Evolutionary conservation across 1,140 invertebrate genomes (phyloP), one percentile per base, ranked within the genome.

Genomic region (Vanessa atalanta): DNA sequence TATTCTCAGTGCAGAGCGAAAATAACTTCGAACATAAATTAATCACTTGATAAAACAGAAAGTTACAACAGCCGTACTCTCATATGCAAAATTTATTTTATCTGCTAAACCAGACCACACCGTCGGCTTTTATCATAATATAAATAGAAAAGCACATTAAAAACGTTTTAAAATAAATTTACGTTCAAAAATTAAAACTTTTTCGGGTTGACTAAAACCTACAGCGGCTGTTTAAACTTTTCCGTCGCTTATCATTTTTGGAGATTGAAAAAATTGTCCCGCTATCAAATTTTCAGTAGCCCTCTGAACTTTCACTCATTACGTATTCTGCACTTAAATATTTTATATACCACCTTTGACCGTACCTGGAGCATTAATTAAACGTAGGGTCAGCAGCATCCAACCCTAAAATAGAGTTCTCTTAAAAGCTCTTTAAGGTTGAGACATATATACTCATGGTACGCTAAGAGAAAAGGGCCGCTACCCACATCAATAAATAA

Each of bases 401-500:
- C 69, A 51, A 70, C 71, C 75, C 63, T 73, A 70, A 77, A 77
- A 67, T 26, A 68, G 68, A 69, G 75, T 65, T 61, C 75, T 66
- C 73, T 66, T 70, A 77, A 77, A 77, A 70, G 68, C 70, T 72
- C 63, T 77, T 77, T 73, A 73, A 64, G 75, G 75, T 77, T 76
- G 75, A 77, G 70, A 76, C 71, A 73, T 76, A 61, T 77, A 6
- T 23, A 65, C 57, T 67, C 64, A 48, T 61, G 67, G 48, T 61
- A 61, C 37, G 47, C 47, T 66, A 73, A 73, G 72, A 73, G 72
- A 73, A 73, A 73, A 73, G 65, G 73, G 73, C 20, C 53, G 16
- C 63, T 57, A 51, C 57, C 57, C 47, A 26, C 50, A 64, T 74
- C 68, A 77, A 77, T 77, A 77, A 77, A 77, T 77, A 77, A 77